Base-by-base conservation (phyloP, 2,888 invertebrate species). In the Operophtera brumata region DNA sequence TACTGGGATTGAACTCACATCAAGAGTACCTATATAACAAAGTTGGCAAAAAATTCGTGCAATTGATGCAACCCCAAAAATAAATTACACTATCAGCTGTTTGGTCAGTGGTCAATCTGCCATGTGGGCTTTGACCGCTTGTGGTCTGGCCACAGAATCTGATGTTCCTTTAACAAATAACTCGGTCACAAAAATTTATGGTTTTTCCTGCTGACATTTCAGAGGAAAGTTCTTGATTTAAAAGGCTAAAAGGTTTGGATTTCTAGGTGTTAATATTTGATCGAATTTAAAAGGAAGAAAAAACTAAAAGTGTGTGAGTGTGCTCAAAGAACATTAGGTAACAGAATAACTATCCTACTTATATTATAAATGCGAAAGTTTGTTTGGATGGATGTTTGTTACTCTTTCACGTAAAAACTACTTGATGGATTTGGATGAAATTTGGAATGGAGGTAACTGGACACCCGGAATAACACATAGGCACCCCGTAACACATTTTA, bases 21-120 rank as follows among this genome's bases (percentile, higher is more conserved):
- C 4, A 4, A 20, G 20, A 20, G 20, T 20, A 20, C 4, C 4
- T 4, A 4, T 20, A n/a, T n/a, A n/a, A n/a, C 20, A 20, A 20
- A 20, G 2, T 20, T 20, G 20, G 20, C 20, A 20, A 2, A 20
- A 20, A 20, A 30, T 30, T 6, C 30, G 10, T 30, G 6, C 25
- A 12, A 25, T 41, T 47, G 13, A 9, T 48, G 12, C 40, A 25
- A 2, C 20, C 25, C 12, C 47, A 43, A 48, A 54, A 39, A 54
- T 48, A 41, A 45, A 54, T 41, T 40, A 37, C 47, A 25, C 37
- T 40, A 49, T 48, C 54, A 39, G 40, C 45, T 54, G 45, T 49
- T 54, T 54, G 54, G 39, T 40, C 54, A 54, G 54, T 54, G 48
- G 44, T 44, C 48, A 48, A 45, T 54, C 36, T 41, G 48, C 11